Conservation (phyloP, 1,140 invertebrate genomes). For the Nixonia krombeini region DNA sequence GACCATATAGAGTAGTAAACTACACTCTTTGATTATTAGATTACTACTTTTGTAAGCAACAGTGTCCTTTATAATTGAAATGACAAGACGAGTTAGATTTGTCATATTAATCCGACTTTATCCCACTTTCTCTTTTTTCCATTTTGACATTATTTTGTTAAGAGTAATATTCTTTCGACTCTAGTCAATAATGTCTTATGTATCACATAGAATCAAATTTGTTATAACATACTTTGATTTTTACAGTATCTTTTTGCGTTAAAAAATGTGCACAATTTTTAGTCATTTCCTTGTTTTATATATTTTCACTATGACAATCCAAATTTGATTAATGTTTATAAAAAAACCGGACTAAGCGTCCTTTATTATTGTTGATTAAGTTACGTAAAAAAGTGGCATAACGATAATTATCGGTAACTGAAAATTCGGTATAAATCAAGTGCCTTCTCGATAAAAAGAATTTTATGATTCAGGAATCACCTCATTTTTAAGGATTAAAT, state of each 20-base stretch:
- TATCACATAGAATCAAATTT: not conserved
- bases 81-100: not conserved
- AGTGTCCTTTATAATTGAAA: not conserved
- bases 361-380: not conserved
- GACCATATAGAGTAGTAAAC: slow-evolving; percentile 3
- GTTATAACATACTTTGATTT: not conserved
- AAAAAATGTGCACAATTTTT: not conserved
- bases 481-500: not conserved
- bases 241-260: slow-evolving; percentile 15
- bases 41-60: slow-evolving; percentile 1
- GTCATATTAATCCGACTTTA: not conserved
- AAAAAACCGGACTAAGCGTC: not conserved
- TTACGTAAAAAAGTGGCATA: not conserved
- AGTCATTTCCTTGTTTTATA: not conserved
- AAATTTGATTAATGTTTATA: not conserved
- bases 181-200: slow-evolving; percentile 27
- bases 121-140: not conserved
- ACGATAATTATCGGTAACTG: not conserved
- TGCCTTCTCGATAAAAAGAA: not conserved
- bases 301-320: not conserved
- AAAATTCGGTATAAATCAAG: not conserved
- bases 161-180: slow-evolving; percentile 28
- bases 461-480: not conserved
- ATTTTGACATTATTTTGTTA: slow-evolving; percentile 13
- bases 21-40: not conserved